phyloP scores from a whole-genome alignment of 2,113 vertebrate species.

The Eulemur macaco region DNA sequence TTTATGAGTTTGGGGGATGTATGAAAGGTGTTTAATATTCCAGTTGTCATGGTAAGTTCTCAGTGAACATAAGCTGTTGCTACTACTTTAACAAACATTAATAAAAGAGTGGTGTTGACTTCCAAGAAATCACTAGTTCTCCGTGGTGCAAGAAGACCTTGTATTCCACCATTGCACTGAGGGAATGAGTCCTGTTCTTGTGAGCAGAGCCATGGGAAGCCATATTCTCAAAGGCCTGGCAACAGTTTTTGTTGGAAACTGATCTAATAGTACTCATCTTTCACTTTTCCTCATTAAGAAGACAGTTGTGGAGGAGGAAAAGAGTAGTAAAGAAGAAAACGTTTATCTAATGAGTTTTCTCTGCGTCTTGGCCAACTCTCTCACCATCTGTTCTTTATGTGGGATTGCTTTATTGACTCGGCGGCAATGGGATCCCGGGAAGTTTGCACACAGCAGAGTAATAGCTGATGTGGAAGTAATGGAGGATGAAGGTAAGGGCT shows the following conservation, averaged over 20 bases:
- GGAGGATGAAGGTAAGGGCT: slow-evolving; percentile 82
- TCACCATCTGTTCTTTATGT: slow-evolving; percentile 89
- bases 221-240: background rate
- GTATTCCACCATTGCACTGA: accelerated
- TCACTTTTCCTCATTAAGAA: slow-evolving; percentile 82
- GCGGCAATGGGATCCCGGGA: slow-evolving; percentile 91
- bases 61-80: background rate
- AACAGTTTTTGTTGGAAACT: background rate
- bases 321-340: slow-evolving; percentile 93
- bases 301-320: slow-evolving; percentile 92
- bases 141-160: accelerated
- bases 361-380: slow-evolving; percentile 88
- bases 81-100: background rate
- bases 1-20: background rate
- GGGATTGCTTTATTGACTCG: slow-evolving; percentile 93
- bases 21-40: background rate
- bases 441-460: slow-evolving; percentile 85
- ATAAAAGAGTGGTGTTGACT: background rate
- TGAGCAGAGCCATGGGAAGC: background rate
- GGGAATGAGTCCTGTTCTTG: background rate
- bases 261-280: background rate
- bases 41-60: background rate
- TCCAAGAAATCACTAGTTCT: background rate
- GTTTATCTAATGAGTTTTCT: slow-evolving; percentile 90
- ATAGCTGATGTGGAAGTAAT: slow-evolving; percentile 91